A percentile compares a stretch with the other conserved stretches of the same genome.
Conservation (phyloP, 2,888 invertebrate species). For the Anoplius nigerrimus region DNA sequence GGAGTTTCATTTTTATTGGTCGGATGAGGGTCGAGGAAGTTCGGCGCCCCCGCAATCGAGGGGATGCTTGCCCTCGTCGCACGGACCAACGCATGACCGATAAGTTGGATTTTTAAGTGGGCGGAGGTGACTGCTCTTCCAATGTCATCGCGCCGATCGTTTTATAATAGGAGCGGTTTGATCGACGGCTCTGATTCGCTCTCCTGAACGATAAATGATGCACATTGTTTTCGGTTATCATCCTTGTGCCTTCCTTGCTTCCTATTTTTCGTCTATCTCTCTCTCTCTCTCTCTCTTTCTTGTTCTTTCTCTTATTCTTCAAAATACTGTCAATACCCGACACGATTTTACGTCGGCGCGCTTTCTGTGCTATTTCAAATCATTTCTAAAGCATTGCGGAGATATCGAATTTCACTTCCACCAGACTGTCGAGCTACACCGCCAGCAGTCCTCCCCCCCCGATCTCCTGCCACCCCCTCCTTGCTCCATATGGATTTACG, state of each 20-base stretch:
- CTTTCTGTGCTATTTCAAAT: constrained; percentile 33
- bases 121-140: no score
- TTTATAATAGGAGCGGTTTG: no score
- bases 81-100: constrained; percentile 29
- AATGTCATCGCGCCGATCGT: no score
- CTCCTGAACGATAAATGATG: no score
- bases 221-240: neutral
- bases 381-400: constrained; percentile 41
- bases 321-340: neutral
- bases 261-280: neutral
- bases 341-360: neutral
- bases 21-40: constrained; percentile 32
- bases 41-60: no score
- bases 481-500: constrained; percentile 57
- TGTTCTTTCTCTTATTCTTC: neutral
- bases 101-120: constrained; percentile 9
- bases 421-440: constrained; percentile 33
- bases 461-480: neutral
- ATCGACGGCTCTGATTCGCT: no score
- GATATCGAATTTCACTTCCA: constrained; percentile 46
- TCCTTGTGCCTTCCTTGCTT: neutral
- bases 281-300: neutral
- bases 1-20: constrained; percentile 71
- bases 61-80: constrained; percentile 7
- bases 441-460: constrained; percentile 21